A percentile compares a stretch with the other conserved stretches of the same genome.
Conservation (phyloP, 2,797 vertebrate species). For the Chrysolophus pictus region DNA sequence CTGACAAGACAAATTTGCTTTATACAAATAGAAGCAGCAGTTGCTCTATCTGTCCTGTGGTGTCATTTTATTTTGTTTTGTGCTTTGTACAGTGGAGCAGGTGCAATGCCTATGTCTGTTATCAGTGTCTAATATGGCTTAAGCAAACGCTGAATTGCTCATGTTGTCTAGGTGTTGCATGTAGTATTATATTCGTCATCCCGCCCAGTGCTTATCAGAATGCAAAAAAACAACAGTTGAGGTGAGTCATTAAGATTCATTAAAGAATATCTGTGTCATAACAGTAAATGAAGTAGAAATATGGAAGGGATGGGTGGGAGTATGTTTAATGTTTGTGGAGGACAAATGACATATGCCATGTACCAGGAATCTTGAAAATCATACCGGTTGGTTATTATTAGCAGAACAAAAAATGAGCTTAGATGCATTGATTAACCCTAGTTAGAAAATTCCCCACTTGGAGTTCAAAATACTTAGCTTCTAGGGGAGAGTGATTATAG, state of each 20-base stretch:
- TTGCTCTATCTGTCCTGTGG: background rate
- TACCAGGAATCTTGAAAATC: background rate
- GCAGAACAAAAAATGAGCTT: background rate
- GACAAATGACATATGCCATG: background rate
- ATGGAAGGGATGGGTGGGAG: background rate
- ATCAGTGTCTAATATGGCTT: slow-evolving; percentile 44
- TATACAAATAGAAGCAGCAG: slow-evolving; percentile 4
- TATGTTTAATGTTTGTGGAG: slow-evolving; percentile 35
- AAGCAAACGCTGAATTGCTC: slow-evolving; percentile 47
- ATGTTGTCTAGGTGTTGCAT: slow-evolving; percentile 64
- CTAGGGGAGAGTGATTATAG: background rate
- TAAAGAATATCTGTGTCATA: slow-evolving; percentile 40
- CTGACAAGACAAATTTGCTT: slow-evolving; percentile 10
- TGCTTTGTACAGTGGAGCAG: slow-evolving; percentile 15
- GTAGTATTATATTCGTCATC: slow-evolving; percentile 69
- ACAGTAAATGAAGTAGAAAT: slow-evolving; percentile 37
- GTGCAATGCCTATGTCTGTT: slow-evolving; percentile 47
- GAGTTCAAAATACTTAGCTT: background rate
- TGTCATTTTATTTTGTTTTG: background rate
- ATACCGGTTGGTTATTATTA: background rate
- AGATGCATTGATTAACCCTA: background rate
- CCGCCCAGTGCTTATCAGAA: slow-evolving; percentile 58
- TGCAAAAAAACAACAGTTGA: slow-evolving; percentile 58
- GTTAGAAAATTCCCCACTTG: background rate
- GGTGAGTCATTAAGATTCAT: slow-evolving; percentile 71